Conservation (phyloP, 2,113 vertebrate genomes). For the Anolis carolinensis region DNA sequence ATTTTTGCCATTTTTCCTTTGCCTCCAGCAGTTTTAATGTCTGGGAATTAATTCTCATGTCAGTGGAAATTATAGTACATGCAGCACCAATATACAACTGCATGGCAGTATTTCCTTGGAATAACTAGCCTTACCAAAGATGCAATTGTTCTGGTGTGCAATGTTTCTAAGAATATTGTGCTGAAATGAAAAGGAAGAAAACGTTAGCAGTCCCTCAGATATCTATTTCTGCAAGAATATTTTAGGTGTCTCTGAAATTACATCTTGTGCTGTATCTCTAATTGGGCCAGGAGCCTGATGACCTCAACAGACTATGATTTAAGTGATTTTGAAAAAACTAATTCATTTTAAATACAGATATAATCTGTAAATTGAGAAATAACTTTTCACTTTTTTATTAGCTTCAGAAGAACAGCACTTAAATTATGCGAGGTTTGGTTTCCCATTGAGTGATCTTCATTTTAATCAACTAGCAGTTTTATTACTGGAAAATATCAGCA, state of each 20-base stretch:
- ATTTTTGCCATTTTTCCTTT: background rate
- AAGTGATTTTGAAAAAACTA: background rate
- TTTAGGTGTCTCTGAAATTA: background rate
- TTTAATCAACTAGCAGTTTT: background rate
- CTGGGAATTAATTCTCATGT: background rate
- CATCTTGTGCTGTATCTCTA: background rate
- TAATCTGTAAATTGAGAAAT: slow-evolving; percentile 14
- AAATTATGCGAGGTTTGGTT: background rate
- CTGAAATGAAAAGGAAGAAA: background rate
- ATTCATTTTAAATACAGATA: background rate
- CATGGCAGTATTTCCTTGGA: background rate
- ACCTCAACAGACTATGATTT: background rate
- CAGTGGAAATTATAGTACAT: too few species aligned
- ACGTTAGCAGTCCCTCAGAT: background rate
- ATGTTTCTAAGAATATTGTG: too few species aligned
- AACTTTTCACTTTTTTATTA: background rate
- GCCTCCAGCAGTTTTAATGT: background rate
- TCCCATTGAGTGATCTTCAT: background rate
- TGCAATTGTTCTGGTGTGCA: background rate
- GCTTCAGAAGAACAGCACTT: background rate
- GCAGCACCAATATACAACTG: background rate
- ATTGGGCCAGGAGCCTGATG: background rate
- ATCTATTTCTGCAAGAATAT: background rate
- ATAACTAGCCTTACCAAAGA: background rate
- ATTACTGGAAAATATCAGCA: background rate